Evolutionary conservation across 2,888 invertebrate species (phyloP), one percentile per base, ranked within the genome.

Genomic region (Emesis furor): DNA sequence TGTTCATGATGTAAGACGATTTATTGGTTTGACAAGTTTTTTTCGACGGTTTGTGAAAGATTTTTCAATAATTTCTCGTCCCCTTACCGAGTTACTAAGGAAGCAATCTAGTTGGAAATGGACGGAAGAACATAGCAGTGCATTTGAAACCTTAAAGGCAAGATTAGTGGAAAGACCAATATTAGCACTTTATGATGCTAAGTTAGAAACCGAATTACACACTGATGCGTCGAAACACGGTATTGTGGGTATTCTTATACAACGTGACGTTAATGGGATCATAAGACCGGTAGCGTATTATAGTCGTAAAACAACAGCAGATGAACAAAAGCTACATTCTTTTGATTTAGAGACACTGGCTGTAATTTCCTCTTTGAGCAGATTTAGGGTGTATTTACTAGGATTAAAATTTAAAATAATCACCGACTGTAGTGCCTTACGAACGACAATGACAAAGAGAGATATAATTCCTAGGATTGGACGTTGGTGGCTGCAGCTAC

Each of bases 71-170:
- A 89, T 91, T 24, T 79, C 84, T 7, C 17, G 67, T 1, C 87
- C 89, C 1, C 73, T 91, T 2, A 72, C 83, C 0, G 82, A 82
- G 10, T 79, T 91, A 6, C 59, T 86, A 2, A 75, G 76, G 84
- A 90, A 89, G 73, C 73, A 89, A 32, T 12, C 73, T 69, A 3
- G 35, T 59, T 85, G 87, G 76, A 10, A 12, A 3, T 90, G 89
- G 89, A 59, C 39, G 1, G 39, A 69, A 6, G 77, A 85, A 12
- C 90, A 92, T 62, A 37, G 24, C 78, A 0, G 30, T 76, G 86
- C 89, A 0, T 89, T 92, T 46, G 5, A 78, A 0, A 59, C 39
- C 5, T 69, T 93, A 39, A 91, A 91, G 75, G 7, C 65, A 3
- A 67, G 39, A 4, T 78, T 93, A 2, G 73, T 78, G 0, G 65